Base-by-base conservation (phyloP, 2,888 invertebrate genomes). In the Matsumyia berberina region DNA sequence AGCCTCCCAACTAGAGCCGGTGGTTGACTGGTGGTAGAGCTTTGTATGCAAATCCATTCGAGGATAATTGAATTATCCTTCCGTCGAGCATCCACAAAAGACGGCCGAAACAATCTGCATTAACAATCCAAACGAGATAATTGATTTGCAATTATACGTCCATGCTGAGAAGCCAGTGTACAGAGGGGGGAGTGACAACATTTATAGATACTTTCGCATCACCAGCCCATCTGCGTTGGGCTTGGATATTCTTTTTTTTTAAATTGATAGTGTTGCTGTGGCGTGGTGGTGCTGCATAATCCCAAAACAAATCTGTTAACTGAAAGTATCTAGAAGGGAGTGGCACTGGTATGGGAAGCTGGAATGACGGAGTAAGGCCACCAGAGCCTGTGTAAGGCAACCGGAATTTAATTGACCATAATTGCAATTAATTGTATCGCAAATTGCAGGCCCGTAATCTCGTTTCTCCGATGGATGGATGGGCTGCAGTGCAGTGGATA, bases 361-460 rank as follows among this genome's bases (percentile, higher is more conserved):
- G 8, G 39, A 44, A 42, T 58, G 72, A 66, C 19, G 60, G 42
- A 76, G 31, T n/a, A 24, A 24, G 39, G 53, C 39, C 37, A 44
- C n/a, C n/a, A 55, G 33, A 19, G 19, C 24, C 11, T 31, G 53
- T 55, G 51, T 58, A 35, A 11, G 46, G 81, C 76, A 86, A 87
- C 85, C 85, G 85, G 82, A 87, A 79, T 86, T 86, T 87, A 87
- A 87, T 87, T 87, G 87, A 86, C 85, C 85, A 86, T 87, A 87
- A 87, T 87, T 87, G 85, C 85, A 86, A 86, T 86, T 87, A 87
- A 87, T 87, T 86, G 81, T 85, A 85, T 86, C 76, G 81, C 86
- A 86, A 86, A 81, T 86, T 86, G 86, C 77, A 64, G 70, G 35
- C 53, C 74, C 24, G 70, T 80, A 85, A 80, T 85, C 80, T 85